Evolutionary conservation across 2,113 vertebrate genomes (phyloP).

Genomic region (Chaetops frenatus): DNA sequence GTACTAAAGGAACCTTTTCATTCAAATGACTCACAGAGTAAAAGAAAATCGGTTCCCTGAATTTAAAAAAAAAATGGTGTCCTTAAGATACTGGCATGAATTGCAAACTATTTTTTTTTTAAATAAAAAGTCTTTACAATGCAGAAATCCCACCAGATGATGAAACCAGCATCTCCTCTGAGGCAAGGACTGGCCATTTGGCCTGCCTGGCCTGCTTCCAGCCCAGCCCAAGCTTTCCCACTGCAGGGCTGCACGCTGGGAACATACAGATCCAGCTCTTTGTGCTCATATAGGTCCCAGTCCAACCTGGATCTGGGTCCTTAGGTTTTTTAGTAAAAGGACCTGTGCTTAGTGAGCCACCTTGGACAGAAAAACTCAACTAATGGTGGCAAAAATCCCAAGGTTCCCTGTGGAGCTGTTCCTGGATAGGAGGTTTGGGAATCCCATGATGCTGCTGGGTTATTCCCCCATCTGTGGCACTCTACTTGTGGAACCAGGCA

Average conservation of each 20-base stretch:
- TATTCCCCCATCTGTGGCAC: background rate
- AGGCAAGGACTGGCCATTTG: background rate
- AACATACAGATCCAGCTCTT: background rate
- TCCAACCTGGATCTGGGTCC: background rate
- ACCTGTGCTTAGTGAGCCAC: rapidly evolving
- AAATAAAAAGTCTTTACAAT: background rate
- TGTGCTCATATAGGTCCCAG: background rate
- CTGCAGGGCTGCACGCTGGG: background rate
- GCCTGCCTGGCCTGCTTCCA: background rate
- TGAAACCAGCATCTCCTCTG: background rate
- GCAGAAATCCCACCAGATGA: background rate
- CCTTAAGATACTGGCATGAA: background rate
- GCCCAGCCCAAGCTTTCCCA: background rate
- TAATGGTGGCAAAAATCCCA: background rate
- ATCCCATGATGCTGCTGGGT: background rate
- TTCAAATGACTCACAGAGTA: background rate
- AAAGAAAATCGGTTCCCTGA: background rate
- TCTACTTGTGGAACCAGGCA: background rate
- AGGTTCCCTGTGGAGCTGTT: background rate
- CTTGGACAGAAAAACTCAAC: background rate
- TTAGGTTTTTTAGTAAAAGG: background rate
- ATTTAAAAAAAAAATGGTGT: background rate
- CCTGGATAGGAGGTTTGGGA: background rate
- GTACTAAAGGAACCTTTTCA: background rate
- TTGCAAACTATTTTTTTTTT: background rate